Conservation (phyloP, 1,140 invertebrate species). For the Trichonephila inaurata region DNA sequence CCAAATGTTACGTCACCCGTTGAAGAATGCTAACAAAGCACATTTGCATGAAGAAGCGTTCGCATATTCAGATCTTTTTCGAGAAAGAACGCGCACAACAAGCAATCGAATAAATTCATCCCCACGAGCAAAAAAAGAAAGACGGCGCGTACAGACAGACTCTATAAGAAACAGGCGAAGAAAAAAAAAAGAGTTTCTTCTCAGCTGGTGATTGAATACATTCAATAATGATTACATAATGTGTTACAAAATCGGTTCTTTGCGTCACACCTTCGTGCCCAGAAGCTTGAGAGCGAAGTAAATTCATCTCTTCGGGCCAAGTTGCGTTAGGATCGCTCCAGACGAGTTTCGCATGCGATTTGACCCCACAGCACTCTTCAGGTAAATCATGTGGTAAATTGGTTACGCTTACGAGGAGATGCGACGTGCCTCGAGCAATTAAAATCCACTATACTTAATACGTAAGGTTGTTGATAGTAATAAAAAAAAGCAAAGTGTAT, state of each 20-base stretch:
- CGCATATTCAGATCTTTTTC: not conserved
- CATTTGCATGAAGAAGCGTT: not conserved
- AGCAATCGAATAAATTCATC: not conserved
- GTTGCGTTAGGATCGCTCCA: not conserved
- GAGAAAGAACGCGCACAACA: too few relatives aligned
- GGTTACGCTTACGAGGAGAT: not conserved
- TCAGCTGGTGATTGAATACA: not conserved
- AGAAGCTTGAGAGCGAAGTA: not conserved
- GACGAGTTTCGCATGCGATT: not conserved
- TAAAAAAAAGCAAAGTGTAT: too few relatives aligned
- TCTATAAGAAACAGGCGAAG: too few relatives aligned
- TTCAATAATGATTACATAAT: constrained; percentile 28
- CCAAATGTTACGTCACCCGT: not conserved
- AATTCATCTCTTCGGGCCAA: not conserved
- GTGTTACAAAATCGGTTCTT: not conserved
- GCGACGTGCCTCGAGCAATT: too few relatives aligned
- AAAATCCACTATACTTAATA: too few relatives aligned
- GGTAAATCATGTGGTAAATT: constrained; percentile 18
- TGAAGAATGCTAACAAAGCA: not conserved
- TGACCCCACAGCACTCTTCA: not conserved
- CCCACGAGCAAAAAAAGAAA: not conserved
- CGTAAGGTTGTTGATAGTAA: too few relatives aligned
- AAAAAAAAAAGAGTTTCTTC: not conserved
- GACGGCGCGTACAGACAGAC: not conserved
- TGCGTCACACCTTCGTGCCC: not conserved